Evolutionary conservation across 2,888 invertebrate species (phyloP), one percentile per base, ranked within the genome.

Genomic region (Keiferia lycopersicella): DNA sequence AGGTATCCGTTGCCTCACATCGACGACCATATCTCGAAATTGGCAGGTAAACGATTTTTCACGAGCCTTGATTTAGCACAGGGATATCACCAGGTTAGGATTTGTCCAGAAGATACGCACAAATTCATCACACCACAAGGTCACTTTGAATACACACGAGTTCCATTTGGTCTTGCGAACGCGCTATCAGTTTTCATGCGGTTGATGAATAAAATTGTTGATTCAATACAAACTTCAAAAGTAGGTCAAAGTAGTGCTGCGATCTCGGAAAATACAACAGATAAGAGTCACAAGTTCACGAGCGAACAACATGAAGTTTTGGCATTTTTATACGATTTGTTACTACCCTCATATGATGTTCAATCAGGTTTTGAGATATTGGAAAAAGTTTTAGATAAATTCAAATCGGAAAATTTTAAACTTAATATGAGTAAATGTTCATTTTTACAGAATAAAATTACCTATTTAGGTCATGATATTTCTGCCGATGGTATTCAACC

Each of bases 391-490:
- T 41, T 70, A 3, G 1, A 58, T 20, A 66, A 66, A 38, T 64
- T 71, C 2, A n/a, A 48, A 34, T n/a, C 26, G 0, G 68, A 63
- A 57, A 68, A 69, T 57, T 45, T 74, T 50, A 76, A 71, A 66
- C 58, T 74, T 51, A 76, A 76, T 60, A 65, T 73, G 61, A 65
- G 20, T 8, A 74, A 74, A 53, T 74, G 71, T 65, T 65, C 67
- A 80, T 74, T 53, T 69, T 75, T 26, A n/a, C 63, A 73, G 68
- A 60, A 39, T 16, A 45, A 64, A 56, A 60, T 75, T 0, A 67
- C 68, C 0, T 74, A 72, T 60, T 65, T 75, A 60, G 74, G 75
- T 1, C 69, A 73, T 59, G 73, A 75, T 57, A 73, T 74, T 30
- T 67, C 69, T 0, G 2, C 66, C 0, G 22, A 68, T 14, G 69